Conservation (phyloP, 2,888 invertebrate species). For the Dynastes grantii region DNA sequence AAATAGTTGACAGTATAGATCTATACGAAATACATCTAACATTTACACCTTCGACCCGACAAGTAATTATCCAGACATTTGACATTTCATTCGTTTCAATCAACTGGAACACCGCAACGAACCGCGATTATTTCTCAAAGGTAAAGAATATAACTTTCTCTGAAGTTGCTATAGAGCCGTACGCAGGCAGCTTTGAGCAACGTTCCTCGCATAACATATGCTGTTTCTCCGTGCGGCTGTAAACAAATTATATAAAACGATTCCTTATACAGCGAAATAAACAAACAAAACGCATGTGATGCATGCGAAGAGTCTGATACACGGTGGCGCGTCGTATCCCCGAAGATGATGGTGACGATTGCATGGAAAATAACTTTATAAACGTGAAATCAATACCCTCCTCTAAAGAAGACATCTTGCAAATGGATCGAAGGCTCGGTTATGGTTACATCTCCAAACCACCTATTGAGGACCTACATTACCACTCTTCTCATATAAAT, state of each 20-base stretch:
- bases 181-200: slow-evolving; percentile 30
- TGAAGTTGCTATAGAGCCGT: slow-evolving; percentile 11
- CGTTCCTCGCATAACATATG: slow-evolving; percentile 42
- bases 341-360: slow-evolving; percentile 27
- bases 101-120: slow-evolving; percentile 45
- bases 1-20: background rate
- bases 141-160: slow-evolving; percentile 49
- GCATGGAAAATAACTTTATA: slow-evolving; percentile 16
- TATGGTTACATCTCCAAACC: too few relatives aligned
- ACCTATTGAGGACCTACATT: too few relatives aligned
- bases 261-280: slow-evolving; percentile 36
- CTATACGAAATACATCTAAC: slow-evolving; percentile 2
- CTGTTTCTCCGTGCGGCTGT: slow-evolving; percentile 21
- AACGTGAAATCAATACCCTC: slow-evolving; percentile 37
- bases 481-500: too few relatives aligned
- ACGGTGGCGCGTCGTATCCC: slow-evolving; percentile 21
- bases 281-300: slow-evolving; percentile 32
- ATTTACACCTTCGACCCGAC: slow-evolving; percentile 44
- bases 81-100: slow-evolving; percentile 48
- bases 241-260: slow-evolving; percentile 46
- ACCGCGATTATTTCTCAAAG: slow-evolving; percentile 46
- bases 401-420: slow-evolving; percentile 35
- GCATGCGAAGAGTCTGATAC: background rate
- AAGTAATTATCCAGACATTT: slow-evolving; percentile 42
- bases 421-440: slow-evolving; percentile 1